phyloP scores from a whole-genome alignment of 2,888 invertebrate species.

The Troilus luridus region DNA sequence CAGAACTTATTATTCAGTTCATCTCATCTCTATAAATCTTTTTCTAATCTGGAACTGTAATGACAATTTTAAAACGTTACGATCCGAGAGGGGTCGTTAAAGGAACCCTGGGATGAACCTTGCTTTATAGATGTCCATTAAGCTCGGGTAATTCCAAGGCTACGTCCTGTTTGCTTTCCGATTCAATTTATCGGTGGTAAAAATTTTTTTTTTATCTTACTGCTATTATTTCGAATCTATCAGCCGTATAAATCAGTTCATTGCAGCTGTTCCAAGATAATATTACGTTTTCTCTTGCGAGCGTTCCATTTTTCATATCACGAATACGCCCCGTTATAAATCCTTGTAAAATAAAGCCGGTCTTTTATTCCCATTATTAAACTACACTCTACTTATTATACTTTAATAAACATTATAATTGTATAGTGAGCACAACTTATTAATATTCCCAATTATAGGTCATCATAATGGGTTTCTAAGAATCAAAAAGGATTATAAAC shows the following conservation, averaged over 20 bases:
- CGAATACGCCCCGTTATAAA: neutral
- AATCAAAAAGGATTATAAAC: too few relatives aligned
- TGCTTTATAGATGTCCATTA: neutral
- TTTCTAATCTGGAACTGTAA: slow-evolving; percentile 33
- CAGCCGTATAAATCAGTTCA: neutral
- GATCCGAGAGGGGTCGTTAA: slow-evolving; percentile 26
- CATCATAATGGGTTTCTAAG: too few relatives aligned
- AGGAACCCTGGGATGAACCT: neutral
- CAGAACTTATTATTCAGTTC: slow-evolving; percentile 35
- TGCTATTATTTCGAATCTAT: neutral
- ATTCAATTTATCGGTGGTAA: slow-evolving; percentile 12
- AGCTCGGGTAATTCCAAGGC: neutral
- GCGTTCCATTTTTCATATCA: too few relatives aligned
- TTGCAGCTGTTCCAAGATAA: neutral
- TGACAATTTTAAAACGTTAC: slow-evolving; percentile 40
- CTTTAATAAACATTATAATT: too few relatives aligned
- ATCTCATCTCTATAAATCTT: slow-evolving; percentile 22
- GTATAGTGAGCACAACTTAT: too few relatives aligned
- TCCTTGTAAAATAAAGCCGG: too few relatives aligned
- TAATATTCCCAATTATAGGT: too few relatives aligned
- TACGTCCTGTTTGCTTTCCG: neutral
- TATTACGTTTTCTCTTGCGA: neutral
- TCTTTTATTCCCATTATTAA: too few relatives aligned
- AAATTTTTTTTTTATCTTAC: neutral
- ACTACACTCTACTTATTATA: too few relatives aligned